These are phyloP conservation scores for Pygoscelis antarcticus DNA, from an alignment of 2,113 vertebrate genomes.

Conservation along the genomic window DNA sequence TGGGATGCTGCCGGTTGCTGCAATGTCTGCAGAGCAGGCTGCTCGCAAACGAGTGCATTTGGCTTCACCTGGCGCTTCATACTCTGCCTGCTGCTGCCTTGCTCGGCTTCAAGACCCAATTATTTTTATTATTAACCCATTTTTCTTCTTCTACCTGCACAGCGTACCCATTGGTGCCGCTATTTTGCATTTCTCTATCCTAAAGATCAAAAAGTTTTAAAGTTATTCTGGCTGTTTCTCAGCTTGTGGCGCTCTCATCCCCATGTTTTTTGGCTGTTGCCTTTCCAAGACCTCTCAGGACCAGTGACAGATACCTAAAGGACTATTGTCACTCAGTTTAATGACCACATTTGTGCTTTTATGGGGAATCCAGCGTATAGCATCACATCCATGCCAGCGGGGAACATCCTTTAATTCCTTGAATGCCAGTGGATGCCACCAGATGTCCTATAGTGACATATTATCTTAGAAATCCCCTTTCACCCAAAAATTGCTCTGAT, in stretches of 20 bases:
- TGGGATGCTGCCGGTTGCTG: rapidly evolving
- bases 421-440: not conserved
- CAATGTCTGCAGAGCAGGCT: not conserved
- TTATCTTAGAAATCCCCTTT: not conserved
- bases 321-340: not conserved
- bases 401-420: not conserved
- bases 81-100: not conserved
- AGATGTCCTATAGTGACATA: not conserved
- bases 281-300: not conserved
- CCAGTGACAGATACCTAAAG: not conserved
- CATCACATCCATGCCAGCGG: not conserved
- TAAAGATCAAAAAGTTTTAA: not conserved
- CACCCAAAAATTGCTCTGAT: not conserved
- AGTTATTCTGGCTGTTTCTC: not conserved
- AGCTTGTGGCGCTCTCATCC: not conserved
- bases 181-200: not conserved
- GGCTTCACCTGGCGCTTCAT: not conserved
- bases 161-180: not conserved
- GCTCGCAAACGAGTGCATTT: rapidly evolving
- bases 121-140: not conserved
- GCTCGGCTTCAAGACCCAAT: not conserved
- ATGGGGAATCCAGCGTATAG: not conserved
- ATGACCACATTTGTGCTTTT: not conserved
- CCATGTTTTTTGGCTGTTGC: not conserved
- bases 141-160: not conserved